These are phyloP conservation scores for Amphimallon solstitiale DNA, from an alignment of 2,888 invertebrate species.

Conservation along the genomic window DNA sequence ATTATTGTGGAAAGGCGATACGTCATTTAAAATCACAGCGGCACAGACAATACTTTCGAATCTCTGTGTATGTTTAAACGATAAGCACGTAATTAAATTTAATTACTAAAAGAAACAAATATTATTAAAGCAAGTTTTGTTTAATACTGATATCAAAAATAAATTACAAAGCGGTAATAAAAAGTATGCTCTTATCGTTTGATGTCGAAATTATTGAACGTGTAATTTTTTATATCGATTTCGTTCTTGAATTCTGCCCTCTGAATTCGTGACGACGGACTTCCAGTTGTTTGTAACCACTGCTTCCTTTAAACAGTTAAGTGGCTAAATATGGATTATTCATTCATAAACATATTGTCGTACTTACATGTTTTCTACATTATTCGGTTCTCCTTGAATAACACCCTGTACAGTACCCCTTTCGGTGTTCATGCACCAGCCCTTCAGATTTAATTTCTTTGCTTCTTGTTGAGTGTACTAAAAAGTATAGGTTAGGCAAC, in stretches of 20 bases:
- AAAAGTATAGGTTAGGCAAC: slow-evolving; percentile 44
- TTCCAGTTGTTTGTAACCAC: slow-evolving; percentile 75
- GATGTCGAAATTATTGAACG: slow-evolving; percentile 48
- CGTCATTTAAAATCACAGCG: too few relatives aligned
- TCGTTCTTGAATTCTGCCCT: slow-evolving; percentile 76
- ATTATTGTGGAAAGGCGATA: too few relatives aligned
- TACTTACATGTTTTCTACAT: slow-evolving; percentile 73
- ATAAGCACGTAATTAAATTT: not conserved
- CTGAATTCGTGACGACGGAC: slow-evolving; percentile 79
- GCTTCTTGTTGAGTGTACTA: slow-evolving; percentile 76
- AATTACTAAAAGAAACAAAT: not conserved
- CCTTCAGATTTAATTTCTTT: slow-evolving; percentile 70
- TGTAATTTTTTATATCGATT: slow-evolving; percentile 64
- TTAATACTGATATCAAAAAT: slow-evolving; percentile 28
- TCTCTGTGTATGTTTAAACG: too few relatives aligned
- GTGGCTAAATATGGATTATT: slow-evolving; percentile 16
- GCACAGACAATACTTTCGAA: too few relatives aligned
- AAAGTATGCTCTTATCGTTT: slow-evolving; percentile 41
- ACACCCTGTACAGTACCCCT: slow-evolving; percentile 74
- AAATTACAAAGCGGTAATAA: slow-evolving; percentile 13
- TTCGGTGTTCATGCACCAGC: slow-evolving; percentile 80
- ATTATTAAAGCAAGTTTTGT: not conserved
- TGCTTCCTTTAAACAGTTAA: slow-evolving; percentile 62
- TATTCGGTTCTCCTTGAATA: slow-evolving; percentile 70
- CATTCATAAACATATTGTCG: slow-evolving; percentile 21